Percentiles rank a stretch among this genome's conserved stretches.
These are phyloP conservation scores for Sinocyclocheilus anshuiensis DNA, from an alignment of 2,113 vertebrate genomes.

Conservation along the genomic window DNA sequence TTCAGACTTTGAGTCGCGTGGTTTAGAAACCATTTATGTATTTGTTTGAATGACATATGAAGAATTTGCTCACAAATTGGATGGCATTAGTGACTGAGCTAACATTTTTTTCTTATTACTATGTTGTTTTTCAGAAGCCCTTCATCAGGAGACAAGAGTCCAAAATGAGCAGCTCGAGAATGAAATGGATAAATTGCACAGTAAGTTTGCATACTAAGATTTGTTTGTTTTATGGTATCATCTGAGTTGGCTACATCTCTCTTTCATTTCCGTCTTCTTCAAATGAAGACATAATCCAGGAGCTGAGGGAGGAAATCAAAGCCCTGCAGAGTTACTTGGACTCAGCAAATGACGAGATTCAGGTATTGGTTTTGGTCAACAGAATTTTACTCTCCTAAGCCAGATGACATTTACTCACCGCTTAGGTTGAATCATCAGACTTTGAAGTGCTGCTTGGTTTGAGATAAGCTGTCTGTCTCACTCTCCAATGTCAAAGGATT, in stretches of 20 bases:
- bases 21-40: not conserved
- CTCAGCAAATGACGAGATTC: slow-evolving; percentile 75
- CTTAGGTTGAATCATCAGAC: slow-evolving; percentile 16
- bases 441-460: slow-evolving; percentile 27
- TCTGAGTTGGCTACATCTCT: not conserved
- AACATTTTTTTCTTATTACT: slow-evolving; percentile 25
- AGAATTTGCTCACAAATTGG: not conserved
- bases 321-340: slow-evolving; percentile 76
- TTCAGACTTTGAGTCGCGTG: not conserved
- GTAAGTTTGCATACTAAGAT: slow-evolving; percentile 63
- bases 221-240: not conserved
- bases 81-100: not conserved
- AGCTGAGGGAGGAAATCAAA: slow-evolving; percentile 70
- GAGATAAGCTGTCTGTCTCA: slow-evolving; percentile 14
- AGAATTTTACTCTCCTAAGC: not conserved
- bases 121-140: slow-evolving; percentile 66
- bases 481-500: slow-evolving; percentile 63
- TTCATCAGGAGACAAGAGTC: slow-evolving; percentile 69
- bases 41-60: not conserved
- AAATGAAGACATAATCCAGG: slow-evolving; percentile 70
- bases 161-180: slow-evolving; percentile 71
- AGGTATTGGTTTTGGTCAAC: slow-evolving; percentile 66
- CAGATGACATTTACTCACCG: slow-evolving; percentile 20
- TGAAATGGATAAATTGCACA: slow-evolving; percentile 70
- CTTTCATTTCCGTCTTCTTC: slow-evolving; percentile 3